Evolutionary conservation across 23 tunicate species (phyloP), one percentile per base, ranked within the genome.

Genomic region (Styela plicata): DNA sequence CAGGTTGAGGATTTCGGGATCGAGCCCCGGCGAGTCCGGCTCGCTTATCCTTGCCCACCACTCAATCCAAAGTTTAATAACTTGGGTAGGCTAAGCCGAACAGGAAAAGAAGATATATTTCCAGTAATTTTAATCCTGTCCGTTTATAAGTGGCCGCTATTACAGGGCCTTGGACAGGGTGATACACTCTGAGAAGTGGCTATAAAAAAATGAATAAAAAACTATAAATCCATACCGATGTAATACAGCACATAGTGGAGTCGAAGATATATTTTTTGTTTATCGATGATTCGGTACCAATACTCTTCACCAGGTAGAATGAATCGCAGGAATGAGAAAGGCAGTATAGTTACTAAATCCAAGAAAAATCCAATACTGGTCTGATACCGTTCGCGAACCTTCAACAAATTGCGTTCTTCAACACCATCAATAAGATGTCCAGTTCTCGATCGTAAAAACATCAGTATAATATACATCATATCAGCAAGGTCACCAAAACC

Each of bases 391-490:
- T 80, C 74, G 28, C 74, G 73, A 80, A 80, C 74, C 73, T 87
- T 91, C 66, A 83, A 53, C 22, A 91, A 70, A 79, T 87, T 91
- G 66, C 86, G 62, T 77, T 91, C 97, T 74, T 87, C 91, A 34
- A 91, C 87, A 1, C 97, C 97, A 61, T 87, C 91, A 29, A 83
- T 80, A 81, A 87, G 83, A 64, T 91, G 86, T 0, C 85, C 86
- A 17, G 97, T 91, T 63, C 97, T 67, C n/a, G 91, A 79, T 52
- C 90, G 88, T 23, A 91, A 79, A 25, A 87, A 68, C 91, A 91
- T 87, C 34, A 87, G 70, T 63, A 70, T 77, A 24, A 74, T 33
- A 63, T 86, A 91, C 24, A 91, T 23, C 25, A 91, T 36, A 66
- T 91, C 97, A 13, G 89, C 87, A 3, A 82, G 84, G 18, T 71